Evolutionary conservation across 2,113 vertebrate genomes (phyloP).

Genomic region (Excalfactoria chinensis): DNA sequence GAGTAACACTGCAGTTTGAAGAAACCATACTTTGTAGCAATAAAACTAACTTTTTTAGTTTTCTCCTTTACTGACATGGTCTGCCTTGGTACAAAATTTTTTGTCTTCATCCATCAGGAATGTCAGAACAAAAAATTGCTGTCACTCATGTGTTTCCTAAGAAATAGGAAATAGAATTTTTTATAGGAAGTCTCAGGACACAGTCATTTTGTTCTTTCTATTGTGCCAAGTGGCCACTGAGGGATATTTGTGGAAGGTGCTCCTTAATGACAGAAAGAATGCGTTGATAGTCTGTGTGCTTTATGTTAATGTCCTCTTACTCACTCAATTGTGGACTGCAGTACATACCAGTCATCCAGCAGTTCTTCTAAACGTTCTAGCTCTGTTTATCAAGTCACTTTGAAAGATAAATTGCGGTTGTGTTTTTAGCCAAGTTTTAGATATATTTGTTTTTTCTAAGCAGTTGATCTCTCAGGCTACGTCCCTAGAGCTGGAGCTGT

Average conservation of each 20-base stretch:
- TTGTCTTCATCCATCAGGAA: conserved; percentile 6
- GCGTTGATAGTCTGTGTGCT: background rate
- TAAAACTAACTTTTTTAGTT: background rate
- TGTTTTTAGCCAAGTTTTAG: background rate
- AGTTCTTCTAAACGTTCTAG: background rate
- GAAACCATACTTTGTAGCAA: background rate
- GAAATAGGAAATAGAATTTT: too few species aligned
- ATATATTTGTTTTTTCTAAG: background rate
- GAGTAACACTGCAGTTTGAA: background rate
- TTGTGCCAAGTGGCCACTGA: background rate
- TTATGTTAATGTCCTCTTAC: background rate
- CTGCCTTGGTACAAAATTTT: background rate
- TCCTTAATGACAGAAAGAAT: background rate
- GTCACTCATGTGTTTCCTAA: conserved; percentile 49
- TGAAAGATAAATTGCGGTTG: background rate
- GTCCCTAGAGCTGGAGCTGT: background rate
- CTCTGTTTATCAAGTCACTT: background rate
- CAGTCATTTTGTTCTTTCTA: background rate
- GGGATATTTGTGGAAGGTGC: background rate
- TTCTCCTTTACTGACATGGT: conserved; percentile 6
- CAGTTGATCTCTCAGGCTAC: background rate
- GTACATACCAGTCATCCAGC: background rate
- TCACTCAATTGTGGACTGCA: background rate
- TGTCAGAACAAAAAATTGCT: conserved; percentile 39
- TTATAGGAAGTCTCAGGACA: background rate